These are phyloP conservation scores for Amblyjoppa proteus DNA, from an alignment of 2,888 invertebrate genomes.

Conservation along the genomic window DNA sequence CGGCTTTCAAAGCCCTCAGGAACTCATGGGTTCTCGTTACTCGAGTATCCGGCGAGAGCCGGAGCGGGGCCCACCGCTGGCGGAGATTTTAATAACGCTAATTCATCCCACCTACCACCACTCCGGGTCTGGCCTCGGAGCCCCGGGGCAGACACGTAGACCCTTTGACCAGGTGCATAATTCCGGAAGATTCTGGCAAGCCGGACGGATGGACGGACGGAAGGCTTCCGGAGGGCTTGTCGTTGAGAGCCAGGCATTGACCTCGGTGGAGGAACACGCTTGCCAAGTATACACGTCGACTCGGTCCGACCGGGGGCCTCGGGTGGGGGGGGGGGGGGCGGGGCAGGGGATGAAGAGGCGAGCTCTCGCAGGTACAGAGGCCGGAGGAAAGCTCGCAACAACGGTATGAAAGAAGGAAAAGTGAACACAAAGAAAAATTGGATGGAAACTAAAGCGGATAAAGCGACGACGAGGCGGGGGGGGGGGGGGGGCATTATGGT, in stretches of 20 bases:
- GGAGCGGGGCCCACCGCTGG: neutral
- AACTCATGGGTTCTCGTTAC: neutral
- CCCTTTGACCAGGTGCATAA: slow-evolving; percentile 67
- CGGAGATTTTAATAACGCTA: slow-evolving; percentile 66
- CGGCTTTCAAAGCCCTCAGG: neutral
- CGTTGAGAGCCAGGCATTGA: slow-evolving; percentile 18
- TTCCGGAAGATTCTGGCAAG: slow-evolving; percentile 63
- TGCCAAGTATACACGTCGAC: slow-evolving; percentile 49
- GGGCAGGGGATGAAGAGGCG: neutral
- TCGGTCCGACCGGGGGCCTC: neutral
- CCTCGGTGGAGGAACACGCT: slow-evolving; percentile 41
- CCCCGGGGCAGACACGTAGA: slow-evolving; percentile 26
- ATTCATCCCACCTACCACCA: slow-evolving; percentile 46
- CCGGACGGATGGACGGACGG: slow-evolving; percentile 27
- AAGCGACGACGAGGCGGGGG: slow-evolving; percentile 14
- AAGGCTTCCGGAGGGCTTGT: slow-evolving; percentile 30
- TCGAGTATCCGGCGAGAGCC: neutral
- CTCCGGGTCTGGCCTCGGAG: neutral
- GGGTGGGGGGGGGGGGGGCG: neutral
- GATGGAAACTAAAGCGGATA: slow-evolving; percentile 39
- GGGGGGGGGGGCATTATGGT: slow-evolving; percentile 1
- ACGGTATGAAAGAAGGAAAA: slow-evolving; percentile 28
- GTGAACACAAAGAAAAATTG: slow-evolving; percentile 36
- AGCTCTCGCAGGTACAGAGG: slow-evolving; percentile 11
- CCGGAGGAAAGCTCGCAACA: slow-evolving; percentile 28